A percentile compares a stretch with the other conserved stretches of the same genome.
phyloP scores from a whole-genome alignment of 1,140 invertebrate genomes.

The Nasonia vitripennis region DNA sequence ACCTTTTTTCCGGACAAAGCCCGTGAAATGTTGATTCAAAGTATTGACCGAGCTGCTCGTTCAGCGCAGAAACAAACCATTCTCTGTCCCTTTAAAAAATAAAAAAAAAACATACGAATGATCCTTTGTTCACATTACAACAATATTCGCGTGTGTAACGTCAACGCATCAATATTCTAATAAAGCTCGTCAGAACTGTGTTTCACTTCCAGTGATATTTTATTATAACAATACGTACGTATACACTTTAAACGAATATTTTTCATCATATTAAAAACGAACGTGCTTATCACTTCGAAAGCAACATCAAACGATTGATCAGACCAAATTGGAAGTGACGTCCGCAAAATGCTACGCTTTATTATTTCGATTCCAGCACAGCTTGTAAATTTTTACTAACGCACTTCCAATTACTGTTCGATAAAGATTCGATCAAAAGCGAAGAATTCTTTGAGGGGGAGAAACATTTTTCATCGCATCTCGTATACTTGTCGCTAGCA shows the following conservation, averaged over 20 bases:
- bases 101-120: conserved; percentile 21
- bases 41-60: conserved; percentile 82
- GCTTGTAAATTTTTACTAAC: background rate
- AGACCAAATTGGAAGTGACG: background rate
- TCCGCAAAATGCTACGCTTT: background rate
- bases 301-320: too few relatives aligned
- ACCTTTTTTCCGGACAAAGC: conserved; percentile 85
- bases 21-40: conserved; percentile 87
- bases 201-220: too few relatives aligned
- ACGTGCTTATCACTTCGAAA: too few relatives aligned
- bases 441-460: background rate
- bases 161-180: background rate
- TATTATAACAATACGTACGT: too few relatives aligned
- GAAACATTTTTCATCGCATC: conserved; percentile 5
- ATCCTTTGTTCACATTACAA: conserved; percentile 1
- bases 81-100: conserved; percentile 79
- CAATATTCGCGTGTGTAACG: background rate
- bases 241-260: too few relatives aligned
- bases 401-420: background rate
- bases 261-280: too few relatives aligned
- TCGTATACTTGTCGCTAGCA: background rate
- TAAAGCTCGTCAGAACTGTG: too few relatives aligned
- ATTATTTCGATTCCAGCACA: too few relatives aligned
- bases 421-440: background rate
- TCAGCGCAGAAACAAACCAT: conserved; percentile 83